A percentile compares a stretch with the other conserved stretches of the same genome.
phyloP scores from a whole-genome alignment of 2,113 vertebrate species.

The Diphyllodes magnificus region DNA sequence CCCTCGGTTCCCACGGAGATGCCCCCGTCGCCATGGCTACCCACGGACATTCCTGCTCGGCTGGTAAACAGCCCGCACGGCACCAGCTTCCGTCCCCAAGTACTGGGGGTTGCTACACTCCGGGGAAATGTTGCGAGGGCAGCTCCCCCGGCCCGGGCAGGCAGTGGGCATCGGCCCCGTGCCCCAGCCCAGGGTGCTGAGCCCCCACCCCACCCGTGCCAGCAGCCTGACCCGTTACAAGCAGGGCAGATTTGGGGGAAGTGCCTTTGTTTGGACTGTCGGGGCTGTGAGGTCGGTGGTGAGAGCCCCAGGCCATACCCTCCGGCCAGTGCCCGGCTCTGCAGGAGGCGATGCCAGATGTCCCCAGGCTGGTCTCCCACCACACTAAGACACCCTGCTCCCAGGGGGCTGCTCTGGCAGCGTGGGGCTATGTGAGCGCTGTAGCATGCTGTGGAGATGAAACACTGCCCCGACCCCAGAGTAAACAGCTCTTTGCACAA shows the following conservation, averaged over 20 bases:
- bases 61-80: constrained; percentile 29
- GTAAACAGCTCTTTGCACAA: constrained; percentile 60
- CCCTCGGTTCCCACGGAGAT: constrained; percentile 35
- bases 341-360: fast-evolving
- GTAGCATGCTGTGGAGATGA: fast-evolving
- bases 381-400: background rate
- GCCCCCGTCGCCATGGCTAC: constrained; percentile 43
- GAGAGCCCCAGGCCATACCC: fast-evolving
- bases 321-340: fast-evolving
- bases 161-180: fast-evolving
- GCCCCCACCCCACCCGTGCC: fast-evolving
- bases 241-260: background rate
- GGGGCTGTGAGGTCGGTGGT: background rate
- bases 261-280: fast-evolving
- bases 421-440: fast-evolving
- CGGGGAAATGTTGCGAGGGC: background rate
- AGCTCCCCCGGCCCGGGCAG: background rate
- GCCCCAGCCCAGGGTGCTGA: background rate
- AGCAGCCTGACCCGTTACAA: fast-evolving
- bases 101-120: constrained; percentile 3
- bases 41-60: background rate
- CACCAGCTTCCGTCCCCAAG: background rate
- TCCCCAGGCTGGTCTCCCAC: background rate
- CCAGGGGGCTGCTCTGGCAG: background rate
- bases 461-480: background rate